Conservation (phyloP, 2,888 invertebrate species). For the Smittia aterrima region DNA sequence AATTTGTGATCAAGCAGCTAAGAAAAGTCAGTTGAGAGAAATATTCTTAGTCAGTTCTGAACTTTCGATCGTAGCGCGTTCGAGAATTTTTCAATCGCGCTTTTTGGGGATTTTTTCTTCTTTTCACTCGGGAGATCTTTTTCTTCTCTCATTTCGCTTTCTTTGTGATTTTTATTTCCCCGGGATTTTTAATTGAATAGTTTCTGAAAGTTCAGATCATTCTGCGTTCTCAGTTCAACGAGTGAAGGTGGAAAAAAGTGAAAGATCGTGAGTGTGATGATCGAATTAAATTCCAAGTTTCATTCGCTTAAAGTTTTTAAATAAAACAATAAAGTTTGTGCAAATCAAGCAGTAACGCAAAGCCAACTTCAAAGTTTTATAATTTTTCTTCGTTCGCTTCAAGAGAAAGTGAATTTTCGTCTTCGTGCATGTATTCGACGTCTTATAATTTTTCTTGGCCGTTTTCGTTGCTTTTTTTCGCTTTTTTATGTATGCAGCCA, state of each 20-base stretch:
- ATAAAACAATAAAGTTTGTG: slow-evolving; percentile 13
- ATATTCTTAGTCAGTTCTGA: slow-evolving; percentile 32
- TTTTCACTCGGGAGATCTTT: neutral
- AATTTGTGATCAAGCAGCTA: neutral
- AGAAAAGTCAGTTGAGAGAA: neutral
- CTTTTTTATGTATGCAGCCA: slow-evolving; percentile 31
- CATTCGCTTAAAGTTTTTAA: neutral
- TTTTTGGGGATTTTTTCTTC: slow-evolving; percentile 22
- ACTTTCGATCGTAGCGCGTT: slow-evolving; percentile 16
- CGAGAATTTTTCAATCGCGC: slow-evolving; percentile 8
- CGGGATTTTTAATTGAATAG: neutral
- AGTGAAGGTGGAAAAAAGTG: slow-evolving; percentile 16
- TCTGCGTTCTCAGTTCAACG: neutral
- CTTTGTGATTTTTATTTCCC: slow-evolving; percentile 3
- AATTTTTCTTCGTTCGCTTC: slow-evolving; percentile 30
- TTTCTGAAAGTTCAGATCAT: neutral
- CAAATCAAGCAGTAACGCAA: slow-evolving; percentile 1
- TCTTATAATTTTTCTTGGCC: slow-evolving; percentile 28
- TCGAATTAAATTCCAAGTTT: neutral
- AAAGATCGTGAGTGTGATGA: neutral
- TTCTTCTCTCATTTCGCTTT: neutral
- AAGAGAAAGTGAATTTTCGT: slow-evolving; percentile 39
- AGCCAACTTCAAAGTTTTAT: slow-evolving; percentile 19
- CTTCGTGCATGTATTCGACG: slow-evolving; percentile 33
- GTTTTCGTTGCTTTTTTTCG: neutral